Base-by-base conservation (phyloP, 2,113 vertebrate species). In the Nothoprocta perdicaria region DNA sequence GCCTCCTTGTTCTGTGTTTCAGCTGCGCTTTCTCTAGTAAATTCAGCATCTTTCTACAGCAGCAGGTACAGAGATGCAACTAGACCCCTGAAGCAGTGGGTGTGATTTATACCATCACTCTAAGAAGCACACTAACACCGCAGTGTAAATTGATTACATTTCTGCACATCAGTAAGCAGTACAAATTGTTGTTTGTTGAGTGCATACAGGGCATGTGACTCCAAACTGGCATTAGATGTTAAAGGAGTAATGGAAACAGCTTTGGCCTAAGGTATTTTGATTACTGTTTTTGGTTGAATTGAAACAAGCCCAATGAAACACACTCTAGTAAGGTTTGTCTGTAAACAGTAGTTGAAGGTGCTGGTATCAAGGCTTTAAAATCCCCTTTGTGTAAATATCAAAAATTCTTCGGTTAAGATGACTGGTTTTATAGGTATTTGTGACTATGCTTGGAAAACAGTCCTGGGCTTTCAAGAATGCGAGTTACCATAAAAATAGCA, bases 341-440 rank as follows among this genome's bases (percentile, higher is more conserved):
- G 45, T 87, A 53, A 90, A 81, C 38, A 35, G 79, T 93, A 91
- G 84, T 68, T 90, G 75, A 94, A 95, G 91, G 92, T 48, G 65
- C 61, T 66, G 13, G 60, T 58, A 88, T 67, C 41, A 86, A 35
- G 88, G 90, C 58, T 94, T 80, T 83, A 57, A 85, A 46, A 81
- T 66, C 17, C 41, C 38, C 53, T 93, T 90, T 88, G 69, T 92
- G 85, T 92, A 93, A 93, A 95, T 95, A 94, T 87, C 68, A 77
- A 85, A 93, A 93, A 87, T 78, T 93, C 81, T 95, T 94, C 72
- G 45, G 48, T 89, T 86, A 88, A 78, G 76, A 75, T 82, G 82
- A 61, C 65, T 35, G 86, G 96, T 29, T 93, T 95, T 95, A 89
- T 94, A 92, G 89, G 83, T 92, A 82, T 93, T 84, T 95, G 6